These are phyloP conservation scores for Parnassius mnemosyne DNA, from an alignment of 2,888 invertebrate genomes.

Conservation along the genomic window DNA sequence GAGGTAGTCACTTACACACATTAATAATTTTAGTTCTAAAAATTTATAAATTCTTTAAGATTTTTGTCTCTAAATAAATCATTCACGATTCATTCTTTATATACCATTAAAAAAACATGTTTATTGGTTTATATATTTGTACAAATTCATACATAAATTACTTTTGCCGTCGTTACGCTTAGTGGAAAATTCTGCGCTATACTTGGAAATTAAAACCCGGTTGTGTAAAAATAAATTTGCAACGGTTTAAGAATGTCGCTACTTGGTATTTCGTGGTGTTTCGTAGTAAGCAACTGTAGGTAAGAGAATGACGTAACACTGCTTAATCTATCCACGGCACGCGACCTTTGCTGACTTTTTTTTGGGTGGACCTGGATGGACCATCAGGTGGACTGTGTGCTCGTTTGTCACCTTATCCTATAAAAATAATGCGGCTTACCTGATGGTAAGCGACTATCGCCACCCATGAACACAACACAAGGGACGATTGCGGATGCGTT, in stretches of 20 bases:
- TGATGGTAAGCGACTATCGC: too few species aligned
- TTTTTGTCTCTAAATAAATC: too few species aligned
- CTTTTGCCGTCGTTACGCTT: constrained; percentile 16
- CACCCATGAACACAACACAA: too few species aligned
- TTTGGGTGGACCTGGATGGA: too few species aligned
- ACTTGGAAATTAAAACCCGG: constrained; percentile 23
- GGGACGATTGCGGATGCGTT: too few species aligned
- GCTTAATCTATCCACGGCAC: constrained; percentile 4
- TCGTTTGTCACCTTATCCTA: too few species aligned
- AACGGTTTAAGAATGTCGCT: constrained; percentile 19
- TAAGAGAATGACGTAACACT: constrained; percentile 29
- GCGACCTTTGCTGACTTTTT: neutral
- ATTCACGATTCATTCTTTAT: too few species aligned
- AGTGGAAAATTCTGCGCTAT: constrained; percentile 21
- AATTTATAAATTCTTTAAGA: too few species aligned
- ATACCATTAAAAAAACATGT: neutral
- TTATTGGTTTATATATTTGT: neutral
- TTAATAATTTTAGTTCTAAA: too few species aligned
- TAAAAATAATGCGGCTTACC: too few species aligned
- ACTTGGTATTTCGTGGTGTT: constrained; percentile 22
- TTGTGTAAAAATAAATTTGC: constrained; percentile 6
- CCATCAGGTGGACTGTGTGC: too few species aligned
- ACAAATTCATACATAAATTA: constrained; percentile 8
- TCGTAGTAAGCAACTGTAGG: constrained; percentile 18
- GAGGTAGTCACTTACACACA: too few species aligned